Base-by-base conservation (phyloP, 2,797 vertebrate genomes). In the Eutrigla gurnardus region DNA sequence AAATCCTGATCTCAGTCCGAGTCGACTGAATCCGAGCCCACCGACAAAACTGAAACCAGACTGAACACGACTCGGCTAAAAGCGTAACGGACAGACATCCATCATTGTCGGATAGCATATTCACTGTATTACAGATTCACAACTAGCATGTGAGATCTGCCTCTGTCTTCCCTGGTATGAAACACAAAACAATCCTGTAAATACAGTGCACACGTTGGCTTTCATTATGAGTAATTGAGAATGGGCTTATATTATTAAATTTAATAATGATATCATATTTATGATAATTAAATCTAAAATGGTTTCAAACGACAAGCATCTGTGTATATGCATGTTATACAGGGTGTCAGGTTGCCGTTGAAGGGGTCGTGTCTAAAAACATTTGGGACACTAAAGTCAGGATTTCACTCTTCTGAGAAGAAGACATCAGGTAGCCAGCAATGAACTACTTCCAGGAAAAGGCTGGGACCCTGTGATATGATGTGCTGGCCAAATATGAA, bases 401-500 rank as follows among this genome's bases (percentile, higher is more conserved):
- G 70, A 47, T 59, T 47, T 36, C 10, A 40, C 53, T 14, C 40
- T 50, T 14, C 2, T 47, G 10, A 59, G 47, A 68, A 57, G 18
- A 78, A 53, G 54, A 65, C 25, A 65, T 61, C 35, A 66, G 66
- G 4, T 52, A 10, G 46, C 8, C 55, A n/a, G n/a, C 2, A 32
- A 35, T 37, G 53, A 37, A 5, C 37, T 50, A 36, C 58, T 64
- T 65, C 64, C 13, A 78, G 40, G 49, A 70, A 77, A 65, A 53
- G 4, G 36, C 37, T 12, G 11, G 18, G 42, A 36, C 63, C 55
- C 46, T 70, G 33, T 70, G 59, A 80, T 49, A 37, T 9, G 11
- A 59, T 36, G 46, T 71, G 54, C 10, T 53, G 54, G 66, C 45
- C 46, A 55, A 65, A 62, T 50, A 40, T 54, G 57, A 61, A 52